Conservation (phyloP, 2,888 invertebrate genomes). For the Coelinius sp. region DNA sequence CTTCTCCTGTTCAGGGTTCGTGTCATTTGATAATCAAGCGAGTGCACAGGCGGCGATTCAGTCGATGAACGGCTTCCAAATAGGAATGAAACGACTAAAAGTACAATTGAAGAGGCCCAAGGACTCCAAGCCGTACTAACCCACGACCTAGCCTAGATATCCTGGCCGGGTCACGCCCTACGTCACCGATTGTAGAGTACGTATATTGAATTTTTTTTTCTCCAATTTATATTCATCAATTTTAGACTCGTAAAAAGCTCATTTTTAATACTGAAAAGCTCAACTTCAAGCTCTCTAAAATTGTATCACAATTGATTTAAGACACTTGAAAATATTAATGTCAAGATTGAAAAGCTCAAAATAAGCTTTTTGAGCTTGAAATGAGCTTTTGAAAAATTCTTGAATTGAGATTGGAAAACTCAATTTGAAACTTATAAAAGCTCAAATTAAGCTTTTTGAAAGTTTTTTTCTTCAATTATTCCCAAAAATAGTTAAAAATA, state of each 20-base stretch:
- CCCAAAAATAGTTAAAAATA: too few relatives aligned
- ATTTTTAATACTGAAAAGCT: background rate
- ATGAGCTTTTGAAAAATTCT: too few relatives aligned
- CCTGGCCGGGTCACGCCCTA: conserved; percentile 68
- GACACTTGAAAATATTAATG: too few relatives aligned
- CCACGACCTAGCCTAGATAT: conserved; percentile 77
- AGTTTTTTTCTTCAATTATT: too few relatives aligned
- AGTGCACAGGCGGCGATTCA: conserved; percentile 99
- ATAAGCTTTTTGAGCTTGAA: too few relatives aligned
- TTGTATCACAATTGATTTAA: too few relatives aligned
- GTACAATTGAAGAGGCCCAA: conserved; percentile 99
- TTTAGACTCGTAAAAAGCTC: too few relatives aligned
- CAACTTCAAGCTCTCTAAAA: too few relatives aligned
- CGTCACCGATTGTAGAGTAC: conserved; percentile 66
- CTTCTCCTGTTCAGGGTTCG: conserved; percentile 84
- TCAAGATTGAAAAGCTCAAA: too few relatives aligned
- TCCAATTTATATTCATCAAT: background rate
- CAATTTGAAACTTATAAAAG: too few relatives aligned
- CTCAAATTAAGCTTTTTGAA: too few relatives aligned
- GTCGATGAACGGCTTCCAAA: conserved; percentile 99
- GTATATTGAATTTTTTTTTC: conserved; percentile 40
- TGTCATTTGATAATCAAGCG: conserved; percentile 98
- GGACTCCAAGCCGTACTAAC: conserved; percentile 98
- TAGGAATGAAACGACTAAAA: conserved; percentile 99
- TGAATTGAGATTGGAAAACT: background rate